These are phyloP conservation scores for Diabrotica virgifera DNA, from an alignment of 1,140 invertebrate genomes.

Conservation along the genomic window DNA sequence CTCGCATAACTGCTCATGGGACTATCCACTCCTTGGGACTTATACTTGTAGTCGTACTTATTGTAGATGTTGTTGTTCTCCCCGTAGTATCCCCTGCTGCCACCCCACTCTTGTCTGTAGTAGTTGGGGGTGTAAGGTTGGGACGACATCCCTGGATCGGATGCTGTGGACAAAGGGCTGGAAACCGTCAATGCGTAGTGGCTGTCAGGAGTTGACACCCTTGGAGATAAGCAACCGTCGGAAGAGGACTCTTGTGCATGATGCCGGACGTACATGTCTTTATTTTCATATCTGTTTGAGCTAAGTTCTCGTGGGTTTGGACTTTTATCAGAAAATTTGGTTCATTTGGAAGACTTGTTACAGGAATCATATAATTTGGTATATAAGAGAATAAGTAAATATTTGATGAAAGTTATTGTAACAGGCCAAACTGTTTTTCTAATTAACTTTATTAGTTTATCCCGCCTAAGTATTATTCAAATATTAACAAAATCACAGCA, in stretches of 20 bases:
- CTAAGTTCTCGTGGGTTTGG: no score
- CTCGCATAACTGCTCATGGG: conserved; percentile 26
- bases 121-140: conserved; percentile 44
- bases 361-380: not conserved
- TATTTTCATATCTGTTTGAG: not conserved
- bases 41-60: conserved; percentile 37
- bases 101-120: conserved; percentile 29
- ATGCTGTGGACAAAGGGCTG: conserved; percentile 37
- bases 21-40: conserved; percentile 16
- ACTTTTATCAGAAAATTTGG: no score
- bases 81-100: conserved; percentile 37
- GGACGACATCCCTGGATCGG: conserved; percentile 44
- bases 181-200: conserved; percentile 36
- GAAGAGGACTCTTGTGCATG: conserved; percentile 35
- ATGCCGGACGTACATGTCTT: conserved; percentile 32
- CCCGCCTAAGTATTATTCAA: no score
- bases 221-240: conserved; percentile 41
- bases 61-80: conserved; percentile 46
- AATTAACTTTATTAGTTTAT: no score
- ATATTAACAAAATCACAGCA: no score
- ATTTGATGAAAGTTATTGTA: no score
- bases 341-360: not conserved
- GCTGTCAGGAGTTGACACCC: conserved; percentile 42
- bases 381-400: not conserved
- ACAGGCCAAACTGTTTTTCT: no score